Evolutionary conservation across 2,888 invertebrate species (phyloP).

Genomic region (Nymphalis polychloros): DNA sequence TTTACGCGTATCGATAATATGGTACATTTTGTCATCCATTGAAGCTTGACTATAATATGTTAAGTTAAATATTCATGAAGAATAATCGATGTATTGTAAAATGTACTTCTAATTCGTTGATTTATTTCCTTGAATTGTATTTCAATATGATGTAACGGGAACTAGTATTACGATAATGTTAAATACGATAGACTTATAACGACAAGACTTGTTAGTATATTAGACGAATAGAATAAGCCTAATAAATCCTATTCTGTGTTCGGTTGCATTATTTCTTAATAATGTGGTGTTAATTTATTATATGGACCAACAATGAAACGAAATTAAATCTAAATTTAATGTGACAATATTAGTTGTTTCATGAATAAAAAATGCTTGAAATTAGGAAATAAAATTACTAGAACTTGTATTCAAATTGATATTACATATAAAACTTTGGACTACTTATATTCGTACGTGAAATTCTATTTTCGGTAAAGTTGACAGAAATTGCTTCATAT

Average conservation of each 20-base stretch:
- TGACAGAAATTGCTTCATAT: too few relatives aligned
- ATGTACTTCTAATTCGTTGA: conserved; percentile 5
- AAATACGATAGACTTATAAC: conserved; percentile 26
- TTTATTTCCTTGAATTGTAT: conserved; percentile 6
- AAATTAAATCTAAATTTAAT: not conserved
- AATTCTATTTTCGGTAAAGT: too few relatives aligned
- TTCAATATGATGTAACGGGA: conserved; percentile 26
- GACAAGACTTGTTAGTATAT: conserved; percentile 26
- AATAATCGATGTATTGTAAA: conserved; percentile 24
- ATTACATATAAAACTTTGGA: too few relatives aligned
- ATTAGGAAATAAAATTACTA: too few relatives aligned
- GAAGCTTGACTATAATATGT: conserved; percentile 1
- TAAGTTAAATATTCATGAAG: conserved; percentile 7
- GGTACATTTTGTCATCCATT: conserved; percentile 24
- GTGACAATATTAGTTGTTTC: too few relatives aligned
- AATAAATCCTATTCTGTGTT: conserved; percentile 12
- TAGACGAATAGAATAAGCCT: conserved; percentile 9
- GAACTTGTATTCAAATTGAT: too few relatives aligned
- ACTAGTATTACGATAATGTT: conserved; percentile 25
- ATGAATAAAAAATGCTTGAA: too few relatives aligned
- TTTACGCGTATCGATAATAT: conserved; percentile 6
- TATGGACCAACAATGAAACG: not conserved
- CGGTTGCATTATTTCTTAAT: conserved; percentile 3
- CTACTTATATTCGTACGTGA: too few relatives aligned
- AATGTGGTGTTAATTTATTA: conserved; percentile 5